These are phyloP conservation scores for Dendroctonus valens DNA, from an alignment of 1,140 invertebrate genomes.

Conservation along the genomic window DNA sequence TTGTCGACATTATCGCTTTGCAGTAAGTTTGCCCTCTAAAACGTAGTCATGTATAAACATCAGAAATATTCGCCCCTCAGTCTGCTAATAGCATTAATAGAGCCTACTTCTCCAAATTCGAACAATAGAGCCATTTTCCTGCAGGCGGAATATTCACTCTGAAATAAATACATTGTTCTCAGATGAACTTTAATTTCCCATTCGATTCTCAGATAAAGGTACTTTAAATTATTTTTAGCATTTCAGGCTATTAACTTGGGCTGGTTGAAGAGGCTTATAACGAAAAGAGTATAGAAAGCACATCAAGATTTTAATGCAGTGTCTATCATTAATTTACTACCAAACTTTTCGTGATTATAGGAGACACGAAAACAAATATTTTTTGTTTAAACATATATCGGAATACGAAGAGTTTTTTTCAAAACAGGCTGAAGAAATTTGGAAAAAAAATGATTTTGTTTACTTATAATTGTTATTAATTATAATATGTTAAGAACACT, in stretches of 20 bases:
- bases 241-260: not conserved
- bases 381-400: too few relatives aligned
- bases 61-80: constrained; percentile 8
- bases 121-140: constrained; percentile 16
- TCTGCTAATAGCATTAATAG: constrained; percentile 17
- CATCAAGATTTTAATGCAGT: too few relatives aligned
- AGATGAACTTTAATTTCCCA: constrained; percentile 31
- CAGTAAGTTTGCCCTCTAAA: constrained; percentile 6
- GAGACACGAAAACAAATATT: too few relatives aligned
- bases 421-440: too few relatives aligned
- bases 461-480: too few relatives aligned
- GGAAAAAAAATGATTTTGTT: too few relatives aligned
- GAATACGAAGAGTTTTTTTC: too few relatives aligned
- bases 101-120: constrained; percentile 13
- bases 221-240: constrained; percentile 9
- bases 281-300: too few relatives aligned
- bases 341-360: too few relatives aligned
- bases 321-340: too few relatives aligned
- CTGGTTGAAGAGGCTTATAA: too few relatives aligned
- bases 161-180: constrained; percentile 30
- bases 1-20: constrained; percentile 4
- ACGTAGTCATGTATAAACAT: constrained; percentile 22
- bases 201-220: constrained; percentile 47
- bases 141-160: constrained; percentile 20
- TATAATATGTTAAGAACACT: too few relatives aligned